A percentile compares a stretch with the other conserved stretches of the same genome.
Conservation (phyloP, 1,140 invertebrate species). For the Goniozus legneri region DNA sequence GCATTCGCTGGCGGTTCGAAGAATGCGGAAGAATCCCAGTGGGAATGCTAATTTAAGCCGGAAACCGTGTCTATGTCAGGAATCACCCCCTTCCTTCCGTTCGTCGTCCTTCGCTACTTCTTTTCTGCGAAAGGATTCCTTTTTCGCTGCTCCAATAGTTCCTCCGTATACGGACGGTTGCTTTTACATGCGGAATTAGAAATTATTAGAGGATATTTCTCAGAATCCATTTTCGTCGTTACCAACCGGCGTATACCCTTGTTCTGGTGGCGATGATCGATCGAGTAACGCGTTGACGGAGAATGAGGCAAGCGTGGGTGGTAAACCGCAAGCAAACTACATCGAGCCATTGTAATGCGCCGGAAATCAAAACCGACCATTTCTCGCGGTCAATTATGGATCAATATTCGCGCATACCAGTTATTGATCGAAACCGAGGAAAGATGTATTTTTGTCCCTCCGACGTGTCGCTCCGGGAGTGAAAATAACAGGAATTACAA, state of each 20-base stretch:
- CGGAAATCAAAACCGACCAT: constrained; percentile 34
- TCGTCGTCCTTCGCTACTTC: too few species aligned
- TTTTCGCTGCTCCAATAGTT: background rate
- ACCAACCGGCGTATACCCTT: background rate
- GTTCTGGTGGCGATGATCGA: background rate
- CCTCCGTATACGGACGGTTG: too few species aligned
- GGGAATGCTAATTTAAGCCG: constrained; percentile 36
- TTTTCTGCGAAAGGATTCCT: background rate
- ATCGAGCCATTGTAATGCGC: constrained; percentile 22
- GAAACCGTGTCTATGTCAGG: constrained; percentile 15
- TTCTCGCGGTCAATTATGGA: constrained; percentile 24
- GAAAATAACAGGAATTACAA: too few species aligned
- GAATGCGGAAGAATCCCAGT: constrained; percentile 33
- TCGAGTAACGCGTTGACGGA: constrained; percentile 3
- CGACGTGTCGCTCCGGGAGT: too few species aligned
- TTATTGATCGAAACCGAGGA: background rate
- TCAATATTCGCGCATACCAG: background rate
- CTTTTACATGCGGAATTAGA: too few species aligned
- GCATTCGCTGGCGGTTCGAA: constrained; percentile 28
- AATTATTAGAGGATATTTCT: too few species aligned
- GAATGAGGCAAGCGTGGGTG: constrained; percentile 20
- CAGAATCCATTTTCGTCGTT: background rate
- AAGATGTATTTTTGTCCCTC: too few species aligned
- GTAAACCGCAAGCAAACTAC: constrained; percentile 28
- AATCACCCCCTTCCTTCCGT: constrained; percentile 14